phyloP scores from a whole-genome alignment of 2,888 invertebrate species.

The Ganaspis brasiliensis region DNA sequence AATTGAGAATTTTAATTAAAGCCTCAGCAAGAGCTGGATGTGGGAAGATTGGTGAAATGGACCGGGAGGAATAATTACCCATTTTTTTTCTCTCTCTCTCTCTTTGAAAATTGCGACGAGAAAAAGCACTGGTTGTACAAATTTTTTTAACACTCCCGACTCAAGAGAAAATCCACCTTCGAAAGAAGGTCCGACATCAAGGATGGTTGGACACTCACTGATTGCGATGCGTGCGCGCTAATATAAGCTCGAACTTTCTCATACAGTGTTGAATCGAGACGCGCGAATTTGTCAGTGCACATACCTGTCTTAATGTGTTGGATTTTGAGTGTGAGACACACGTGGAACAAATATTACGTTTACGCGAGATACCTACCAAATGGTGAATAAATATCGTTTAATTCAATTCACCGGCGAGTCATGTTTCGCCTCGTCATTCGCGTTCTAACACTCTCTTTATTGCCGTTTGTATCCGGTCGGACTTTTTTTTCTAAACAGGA shows the following conservation, averaged over 20 bases:
- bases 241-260: slow-evolving; percentile 66
- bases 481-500: too few species aligned
- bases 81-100: slow-evolving; percentile 18
- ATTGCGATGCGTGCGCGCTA: slow-evolving; percentile 69
- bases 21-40: too few species aligned
- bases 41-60: neutral
- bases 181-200: slow-evolving; percentile 69
- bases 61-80: slow-evolving; percentile 20
- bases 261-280: slow-evolving; percentile 39
- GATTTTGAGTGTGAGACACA: neutral
- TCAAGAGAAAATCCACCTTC: slow-evolving; percentile 20
- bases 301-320: slow-evolving; percentile 3
- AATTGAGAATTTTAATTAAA: too few species aligned
- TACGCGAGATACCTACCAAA: neutral
- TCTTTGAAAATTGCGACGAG: neutral
- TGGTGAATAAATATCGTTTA: slow-evolving; percentile 20
- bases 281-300: slow-evolving; percentile 53
- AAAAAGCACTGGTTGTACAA: too few species aligned
- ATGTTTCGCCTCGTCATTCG: slow-evolving; percentile 14
- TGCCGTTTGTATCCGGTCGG: too few species aligned
- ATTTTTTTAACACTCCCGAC: neutral
- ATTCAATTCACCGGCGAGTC: slow-evolving; percentile 18
- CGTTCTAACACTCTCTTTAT: too few species aligned
- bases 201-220: slow-evolving; percentile 75
- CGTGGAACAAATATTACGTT: slow-evolving; percentile 21